Base-by-base conservation (phyloP, 2,113 vertebrate genomes). In the Balaeniceps rex region DNA sequence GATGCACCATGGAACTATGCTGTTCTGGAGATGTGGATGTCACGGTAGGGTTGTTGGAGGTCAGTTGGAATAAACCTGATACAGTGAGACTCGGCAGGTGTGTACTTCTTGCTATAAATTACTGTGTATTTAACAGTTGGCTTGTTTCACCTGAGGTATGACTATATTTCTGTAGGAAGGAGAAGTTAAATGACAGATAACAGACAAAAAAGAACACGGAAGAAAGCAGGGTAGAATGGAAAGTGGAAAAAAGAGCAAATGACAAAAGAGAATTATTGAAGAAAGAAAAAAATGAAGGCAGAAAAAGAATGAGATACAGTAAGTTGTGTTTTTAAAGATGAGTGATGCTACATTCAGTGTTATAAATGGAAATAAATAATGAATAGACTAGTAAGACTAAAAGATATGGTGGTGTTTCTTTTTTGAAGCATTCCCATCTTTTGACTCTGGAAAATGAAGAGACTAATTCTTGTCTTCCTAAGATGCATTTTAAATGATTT, bases 1-100 rank as follows among this genome's bases (percentile, higher is more conserved):
- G 44, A 34, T 6, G 1, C 1, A 2, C 8, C 5, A 1, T 75
- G 69, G 25, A 71, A 34, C 69, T 40, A 1, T 10, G 25, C 36
- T 63, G 14, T 70, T 61, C 31, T 58, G 55, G 83, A 87, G 63
- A 46, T 2, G 0, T 10, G 63, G 28, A 15, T 94, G 61, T 83
- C 9, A 2, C 2, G 5, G 28, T 63, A 51, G 76, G 19, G 34
- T 46, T 60, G 55, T 83, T 83, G 71, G 42, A 89, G 55, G 68
- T 88, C 86, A 83, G 11, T 26, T 74, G 71, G 66, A 86, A 72
- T 80, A 61, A 92, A 52, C 13, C 28, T 57, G 28, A 26, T 49
- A 10, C 6, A 26, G 33, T 52, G 66, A 92, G 83, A 57, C 36
- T 65, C 7, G 7, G 46, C 66, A 90, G 54, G 29, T 78, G 49